Evolutionary conservation across 1,140 invertebrate genomes (phyloP), one percentile per base, ranked within the genome.

Genomic region (Papilio dardanus): DNA sequence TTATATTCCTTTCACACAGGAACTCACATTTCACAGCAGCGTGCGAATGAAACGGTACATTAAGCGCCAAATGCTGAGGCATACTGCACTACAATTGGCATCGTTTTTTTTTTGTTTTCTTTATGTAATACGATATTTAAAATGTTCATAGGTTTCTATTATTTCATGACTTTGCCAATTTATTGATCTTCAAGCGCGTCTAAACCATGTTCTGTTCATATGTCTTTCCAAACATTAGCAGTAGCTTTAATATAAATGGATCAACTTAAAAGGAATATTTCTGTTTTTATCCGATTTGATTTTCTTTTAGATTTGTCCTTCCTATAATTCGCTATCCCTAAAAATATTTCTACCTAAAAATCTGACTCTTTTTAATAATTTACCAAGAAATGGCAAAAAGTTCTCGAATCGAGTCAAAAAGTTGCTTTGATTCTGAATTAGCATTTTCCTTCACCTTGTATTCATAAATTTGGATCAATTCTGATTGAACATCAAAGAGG

Each of bases 31-130:
- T 71, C 68, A 71, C 68, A 71, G 68, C 40, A 42, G 68, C 68
- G 40, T 71, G 68, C 68, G 68, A 71, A 71, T 71, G 68, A 71
- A 71, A 46, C 40, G 68, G 40, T 71, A 71, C 68, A 71, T 71
- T 71, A 71, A 71, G 24, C 68, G 14, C 68, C 68, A 40, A 71
- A 71, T 71, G 68, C 24, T 46, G 42, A 46, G 68, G 37, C 68
- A 71, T 71, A 46, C 68, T 71, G 68, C 68, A 71, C 68, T 42
- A 50, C 37, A 46, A 50, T 69, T 42, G 67, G 67, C 67, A 71
- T 71, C 40, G 28, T 8, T 31, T 50, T 8, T 31, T 50, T 71
- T 71, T 28, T 42, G 19, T 42, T 46, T 40, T 14, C 24, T 30
- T 42, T 42, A 46, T 40, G 10, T 68, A 10, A 37, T 37, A n/a